Evolutionary conservation across 2,888 invertebrate species (phyloP).

Genomic region (Marronus borbonicus): DNA sequence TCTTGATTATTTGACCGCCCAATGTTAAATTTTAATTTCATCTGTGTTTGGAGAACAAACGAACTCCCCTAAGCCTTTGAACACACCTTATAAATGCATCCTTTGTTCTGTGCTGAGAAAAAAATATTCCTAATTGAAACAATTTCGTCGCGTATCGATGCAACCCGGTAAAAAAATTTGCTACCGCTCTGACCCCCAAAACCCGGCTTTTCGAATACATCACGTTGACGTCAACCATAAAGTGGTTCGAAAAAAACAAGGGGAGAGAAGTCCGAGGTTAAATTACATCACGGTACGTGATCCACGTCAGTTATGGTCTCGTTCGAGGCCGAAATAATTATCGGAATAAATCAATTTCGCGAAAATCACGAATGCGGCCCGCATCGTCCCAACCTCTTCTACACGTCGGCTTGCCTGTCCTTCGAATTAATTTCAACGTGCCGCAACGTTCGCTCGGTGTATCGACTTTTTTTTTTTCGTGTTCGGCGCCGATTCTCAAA

Average conservation of each 20-base stretch:
- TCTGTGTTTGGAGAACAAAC: too few relatives aligned
- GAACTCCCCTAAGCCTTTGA: too few relatives aligned
- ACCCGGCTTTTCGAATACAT: constrained; percentile 28
- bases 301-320: constrained; percentile 38
- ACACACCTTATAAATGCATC: too few relatives aligned
- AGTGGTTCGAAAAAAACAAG: constrained; percentile 12
- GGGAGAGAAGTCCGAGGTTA: constrained; percentile 14
- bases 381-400: neutral
- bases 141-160: neutral
- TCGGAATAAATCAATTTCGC: constrained; percentile 46
- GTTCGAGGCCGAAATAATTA: constrained; percentile 40
- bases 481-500: neutral
- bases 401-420: constrained; percentile 1
- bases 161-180: neutral
- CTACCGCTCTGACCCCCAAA: neutral
- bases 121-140: neutral
- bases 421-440: constrained; percentile 22
- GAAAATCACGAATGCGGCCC: constrained; percentile 36
- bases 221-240: constrained; percentile 41
- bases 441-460: neutral
- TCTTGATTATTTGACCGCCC: too few relatives aligned
- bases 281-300: constrained; percentile 46
- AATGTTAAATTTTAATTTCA: too few relatives aligned
- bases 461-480: constrained; percentile 6
- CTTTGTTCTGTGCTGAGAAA: too few relatives aligned